Evolutionary conservation across 2,113 vertebrate species (phyloP), one percentile per base, ranked within the genome.

Genomic region (Rhinopomastus cyanomelas): DNA sequence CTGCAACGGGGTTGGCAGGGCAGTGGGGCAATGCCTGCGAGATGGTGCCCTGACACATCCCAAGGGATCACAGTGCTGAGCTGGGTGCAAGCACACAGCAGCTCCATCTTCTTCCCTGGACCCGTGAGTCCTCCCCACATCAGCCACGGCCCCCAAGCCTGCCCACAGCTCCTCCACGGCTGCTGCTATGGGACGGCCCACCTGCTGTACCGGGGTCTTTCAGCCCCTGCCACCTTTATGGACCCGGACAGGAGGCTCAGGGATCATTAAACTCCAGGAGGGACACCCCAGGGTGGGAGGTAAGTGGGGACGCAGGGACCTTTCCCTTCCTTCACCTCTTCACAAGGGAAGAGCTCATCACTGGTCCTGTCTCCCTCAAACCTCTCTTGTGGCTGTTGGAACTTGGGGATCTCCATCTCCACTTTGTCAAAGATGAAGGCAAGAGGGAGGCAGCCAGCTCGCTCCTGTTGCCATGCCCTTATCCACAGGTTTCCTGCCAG

Each of bases 31-130:
- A 34, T 49, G 39, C 32, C 37, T 3, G 16, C 0, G 0, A 51
- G 59, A 22, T 1, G 5, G 8, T 13, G 66, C 7, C 52, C 25
- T 2, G 2, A 52, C 71, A 32, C 34, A 67, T 34, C 37, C 22
- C 82, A 52, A n/a, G 44, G 26, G 29, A 67, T 56, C 34, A 1
- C 0, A 36, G n/a, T 25, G 39, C n/a, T 51, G 27, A 72, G 66
- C n/a, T 19, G 21, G 30, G 21, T n/a, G 49, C 0, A 0, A 0
- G 0, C 25, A 34, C 16, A 6, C 12, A 49, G 32, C 5, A 7
- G 46, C 32, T 6, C 12, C 59, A 7, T 60, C 17, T 49, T 0
- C 1, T 71, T 87, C 32, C 37, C 56, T 1, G 3, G 26, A 34
- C 11, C 22, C 36, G 3, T 2, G 1, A 46, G 53, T 46, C 26